Base-by-base conservation (phyloP, 2,113 vertebrate genomes). In the Oophaga pumilio region DNA sequence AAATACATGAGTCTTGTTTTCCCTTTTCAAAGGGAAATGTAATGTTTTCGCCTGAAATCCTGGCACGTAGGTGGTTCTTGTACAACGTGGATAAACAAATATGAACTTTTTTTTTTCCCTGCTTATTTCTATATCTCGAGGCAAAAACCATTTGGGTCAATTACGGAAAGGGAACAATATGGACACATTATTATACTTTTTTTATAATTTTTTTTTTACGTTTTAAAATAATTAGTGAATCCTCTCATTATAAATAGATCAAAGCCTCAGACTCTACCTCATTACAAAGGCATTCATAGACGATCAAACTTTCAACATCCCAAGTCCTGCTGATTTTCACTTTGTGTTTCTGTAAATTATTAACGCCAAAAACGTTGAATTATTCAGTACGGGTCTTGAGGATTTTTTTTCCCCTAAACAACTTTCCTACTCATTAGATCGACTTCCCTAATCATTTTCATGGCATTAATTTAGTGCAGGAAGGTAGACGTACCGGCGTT, bases 211-310 rank as follows among this genome's bases (percentile, higher is more conserved):
- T 92, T 73, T 89, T 91, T 33, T 4, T 84, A 90, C 87, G 90
- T 93, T 94, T 87, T 91, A 80, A 92, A 91, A 91, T 93, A 91
- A 92, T 92, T 91, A 93, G 82, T 91, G 92, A 92, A 91, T 78
- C 89, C 91, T 94, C 86, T 94, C 89, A 92, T 92, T 93, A 93
- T 90, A 93, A 93, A 90, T 92, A 92, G 86, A 92, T 93, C 89
- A 93, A 93, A 91, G 89, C 89, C 64, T 84, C 90, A 59, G 87
- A 81, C 57, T 77, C 86, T 83, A 89, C 89, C 87, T 90, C 84
- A 91, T 90, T 92, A 93, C 85, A 93, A 94, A 94, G 89, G 73
- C 87, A 90, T 91, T 84, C 26, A 87, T 92, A 90, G 91, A 86
- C 93, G 89, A 93, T 93, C 88, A 90, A 89, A 91, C 90, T 92